These are phyloP conservation scores for Harpalus rubripes DNA, from an alignment of 2,888 invertebrate genomes.

Conservation along the genomic window DNA sequence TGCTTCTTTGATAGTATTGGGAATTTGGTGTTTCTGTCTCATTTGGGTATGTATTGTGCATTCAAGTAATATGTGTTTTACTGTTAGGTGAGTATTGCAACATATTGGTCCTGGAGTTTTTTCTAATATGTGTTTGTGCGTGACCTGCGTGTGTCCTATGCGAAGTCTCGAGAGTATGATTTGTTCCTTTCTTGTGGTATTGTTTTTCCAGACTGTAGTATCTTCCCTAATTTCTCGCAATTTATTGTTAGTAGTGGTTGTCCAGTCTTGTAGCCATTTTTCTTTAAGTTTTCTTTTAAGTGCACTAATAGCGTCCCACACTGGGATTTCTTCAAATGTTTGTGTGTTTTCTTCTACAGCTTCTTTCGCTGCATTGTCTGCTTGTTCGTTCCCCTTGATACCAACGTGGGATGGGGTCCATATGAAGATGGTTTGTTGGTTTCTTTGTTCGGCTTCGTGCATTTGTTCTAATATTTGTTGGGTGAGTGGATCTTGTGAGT, in stretches of 20 bases:
- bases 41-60: too few relatives aligned
- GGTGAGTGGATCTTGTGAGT: not conserved
- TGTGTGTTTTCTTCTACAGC: not conserved
- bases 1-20: too few relatives aligned
- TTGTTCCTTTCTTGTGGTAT: too few relatives aligned
- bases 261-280: not conserved
- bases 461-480: constrained; percentile 10
- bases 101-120: not conserved
- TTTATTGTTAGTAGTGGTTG: not conserved
- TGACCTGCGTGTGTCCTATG: not conserved
- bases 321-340: not conserved
- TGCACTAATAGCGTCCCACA: not conserved
- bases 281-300: not conserved
- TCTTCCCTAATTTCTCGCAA: not conserved
- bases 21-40: too few relatives aligned
- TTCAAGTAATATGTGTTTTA: too few relatives aligned
- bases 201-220: too few relatives aligned
- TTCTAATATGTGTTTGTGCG: constrained; percentile 12
- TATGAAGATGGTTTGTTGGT: not conserved
- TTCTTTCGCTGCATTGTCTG: not conserved
- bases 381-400: constrained; percentile 9
- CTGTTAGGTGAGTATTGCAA: too few relatives aligned
- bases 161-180: not conserved
- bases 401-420: not conserved
- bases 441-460: not conserved